Base-by-base conservation (phyloP, 2,113 vertebrate genomes). In the Chloroceryle aenea region DNA sequence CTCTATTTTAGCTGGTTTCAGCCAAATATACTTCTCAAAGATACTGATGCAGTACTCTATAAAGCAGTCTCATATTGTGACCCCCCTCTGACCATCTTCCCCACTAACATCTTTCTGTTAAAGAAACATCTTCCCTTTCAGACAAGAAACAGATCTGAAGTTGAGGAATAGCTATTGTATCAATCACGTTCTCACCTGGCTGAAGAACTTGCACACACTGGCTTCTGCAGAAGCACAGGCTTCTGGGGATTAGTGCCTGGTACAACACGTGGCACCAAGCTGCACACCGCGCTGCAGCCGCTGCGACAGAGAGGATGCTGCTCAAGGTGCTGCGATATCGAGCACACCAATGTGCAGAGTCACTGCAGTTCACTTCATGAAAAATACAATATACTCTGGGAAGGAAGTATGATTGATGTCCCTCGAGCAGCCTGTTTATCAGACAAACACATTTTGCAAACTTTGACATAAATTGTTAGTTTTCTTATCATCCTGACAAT, bases 391-490 rank as follows among this genome's bases (percentile, higher is more conserved):
- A 90, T 90, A 97, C 55, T 83, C 90, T 45, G 22, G 78, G 94
- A 94, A 98, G 88, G 91, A 97, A 97, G 93, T 95, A 98, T 98
- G 98, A 98, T 98, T 98, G 98, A 98, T 98, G 97, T 94, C 92
- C 80, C 10, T 84, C 76, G 95, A 98, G 93, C 71, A 98, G 97
- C 97, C 98, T 98, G 97, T 98, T 98, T 98, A 98, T 98, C 98
- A 98, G 97, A 98, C 97, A 98, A 98, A 98, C 94, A 97, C 97
- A 97, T 97, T 98, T 98, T 94, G 97, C 97, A 97, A 98, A 98
- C 97, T 98, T 98, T 98, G 98, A 98, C 98, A 98, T 98, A 98
- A 98, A 98, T 98, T 98, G 97, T 98, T 98, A 94, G 97, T 97
- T 98, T 98, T 96, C 97, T 98, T 98, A 98, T 98, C 97, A 1